Evolutionary conservation across 2,888 invertebrate genomes (phyloP).

Genomic region (Chesias legatella): DNA sequence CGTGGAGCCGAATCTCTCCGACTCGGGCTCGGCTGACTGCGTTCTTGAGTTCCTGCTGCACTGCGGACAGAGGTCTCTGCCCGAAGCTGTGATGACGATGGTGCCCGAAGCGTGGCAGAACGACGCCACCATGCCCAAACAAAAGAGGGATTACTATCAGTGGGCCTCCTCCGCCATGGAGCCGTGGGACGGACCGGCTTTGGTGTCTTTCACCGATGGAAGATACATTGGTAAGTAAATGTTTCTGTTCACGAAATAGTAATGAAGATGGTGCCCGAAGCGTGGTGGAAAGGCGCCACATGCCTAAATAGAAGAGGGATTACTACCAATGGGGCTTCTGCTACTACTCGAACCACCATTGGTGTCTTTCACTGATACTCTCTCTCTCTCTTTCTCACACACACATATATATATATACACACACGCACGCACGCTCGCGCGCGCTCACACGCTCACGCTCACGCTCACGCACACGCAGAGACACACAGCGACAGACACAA

Average conservation of each 20-base stretch:
- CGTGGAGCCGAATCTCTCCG: conserved; percentile 97
- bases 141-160: conserved; percentile 97
- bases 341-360: too few species aligned
- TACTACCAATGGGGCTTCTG: not conserved
- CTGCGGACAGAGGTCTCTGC: conserved; percentile 93
- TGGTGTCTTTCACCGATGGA: conserved; percentile 98
- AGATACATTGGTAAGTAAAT: conserved; percentile 90
- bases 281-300: not conserved
- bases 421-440: too few species aligned
- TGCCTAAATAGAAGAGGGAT: not conserved
- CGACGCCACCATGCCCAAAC: conserved; percentile 93
- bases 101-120: conserved; percentile 99
- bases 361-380: too few species aligned
- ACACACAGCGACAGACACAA: too few species aligned
- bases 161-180: conserved; percentile 99
- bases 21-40: conserved; percentile 98
- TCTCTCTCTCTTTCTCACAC: too few species aligned
- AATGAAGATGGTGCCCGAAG: not conserved
- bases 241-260: too few species aligned
- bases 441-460: too few species aligned
- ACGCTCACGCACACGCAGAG: too few species aligned
- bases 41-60: conserved; percentile 97
- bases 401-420: not conserved
- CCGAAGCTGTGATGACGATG: conserved; percentile 99
- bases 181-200: conserved; percentile 99